Evolutionary conservation across 2,888 invertebrate genomes (phyloP).

Genomic region (Trachelus iudaicus): DNA sequence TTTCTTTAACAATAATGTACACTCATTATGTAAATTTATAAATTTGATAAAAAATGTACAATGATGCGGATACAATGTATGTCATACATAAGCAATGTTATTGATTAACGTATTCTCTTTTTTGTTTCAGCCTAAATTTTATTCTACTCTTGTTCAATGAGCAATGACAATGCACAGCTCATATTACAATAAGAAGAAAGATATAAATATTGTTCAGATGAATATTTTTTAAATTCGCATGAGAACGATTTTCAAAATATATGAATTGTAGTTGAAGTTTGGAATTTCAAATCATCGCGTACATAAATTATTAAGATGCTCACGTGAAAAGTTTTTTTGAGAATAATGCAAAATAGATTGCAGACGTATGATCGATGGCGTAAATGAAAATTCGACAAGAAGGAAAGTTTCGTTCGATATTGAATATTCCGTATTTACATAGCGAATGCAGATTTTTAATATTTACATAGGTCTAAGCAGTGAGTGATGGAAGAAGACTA

Average conservation of each 20-base stretch:
- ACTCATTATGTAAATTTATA: not conserved
- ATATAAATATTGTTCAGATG: conserved; percentile 18
- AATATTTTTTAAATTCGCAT: conserved; percentile 16
- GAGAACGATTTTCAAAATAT: conserved; percentile 11
- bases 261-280: conserved; percentile 18
- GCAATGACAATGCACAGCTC: conserved; percentile 1
- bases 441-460: not conserved
- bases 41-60: not conserved
- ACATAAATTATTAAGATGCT: not conserved
- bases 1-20: not conserved
- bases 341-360: not conserved
- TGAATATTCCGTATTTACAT: not conserved
- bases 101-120: conserved; percentile 15
- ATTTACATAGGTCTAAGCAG: not conserved
- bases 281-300: not conserved
- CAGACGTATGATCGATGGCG: no score
- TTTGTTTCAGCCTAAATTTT: conserved; percentile 61
- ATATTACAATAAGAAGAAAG: conserved; percentile 2
- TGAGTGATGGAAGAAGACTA: not conserved
- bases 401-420: not conserved
- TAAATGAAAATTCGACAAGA: no score
- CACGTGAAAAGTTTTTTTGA: not conserved
- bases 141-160: conserved; percentile 59
- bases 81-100: not conserved
- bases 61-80: not conserved